A percentile compares a stretch with the other conserved stretches of the same genome.
These are phyloP conservation scores for Drosophila yooni DNA, from an alignment of 2,888 invertebrate genomes.

Conservation along the genomic window DNA sequence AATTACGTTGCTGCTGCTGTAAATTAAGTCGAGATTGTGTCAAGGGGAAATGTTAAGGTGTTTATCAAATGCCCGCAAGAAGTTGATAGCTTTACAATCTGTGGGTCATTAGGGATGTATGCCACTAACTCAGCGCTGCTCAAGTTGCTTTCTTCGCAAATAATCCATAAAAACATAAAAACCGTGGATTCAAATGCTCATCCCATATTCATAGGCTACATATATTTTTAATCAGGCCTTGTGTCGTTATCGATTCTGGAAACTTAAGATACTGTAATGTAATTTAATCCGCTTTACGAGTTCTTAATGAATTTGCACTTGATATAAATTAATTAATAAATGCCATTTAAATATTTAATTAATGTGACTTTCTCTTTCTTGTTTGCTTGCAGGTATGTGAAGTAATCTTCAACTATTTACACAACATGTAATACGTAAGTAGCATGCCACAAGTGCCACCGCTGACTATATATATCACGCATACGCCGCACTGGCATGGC, in stretches of 20 bases:
- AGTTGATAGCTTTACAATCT: slow-evolving; percentile 36
- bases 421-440: slow-evolving; percentile 49
- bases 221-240: neutral
- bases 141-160: neutral
- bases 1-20: slow-evolving; percentile 22
- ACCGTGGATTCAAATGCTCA: neutral
- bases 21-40: slow-evolving; percentile 46
- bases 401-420: slow-evolving; percentile 28
- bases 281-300: neutral
- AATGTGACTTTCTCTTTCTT: slow-evolving; percentile 32
- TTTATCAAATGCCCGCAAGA: slow-evolving; percentile 40
- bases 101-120: slow-evolving; percentile 45
- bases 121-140: neutral
- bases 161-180: neutral
- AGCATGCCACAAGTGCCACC: slow-evolving; percentile 41
- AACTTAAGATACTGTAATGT: neutral
- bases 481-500: slow-evolving; percentile 35
- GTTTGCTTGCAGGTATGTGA: slow-evolving; percentile 72
- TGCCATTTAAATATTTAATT: slow-evolving; percentile 30
- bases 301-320: neutral
- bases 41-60: slow-evolving; percentile 43
- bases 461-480: slow-evolving; percentile 20
- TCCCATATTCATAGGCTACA: neutral
- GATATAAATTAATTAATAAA: neutral
- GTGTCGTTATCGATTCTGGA: neutral